phyloP scores from a whole-genome alignment of 2,797 vertebrate species.

The Argentina silus region DNA sequence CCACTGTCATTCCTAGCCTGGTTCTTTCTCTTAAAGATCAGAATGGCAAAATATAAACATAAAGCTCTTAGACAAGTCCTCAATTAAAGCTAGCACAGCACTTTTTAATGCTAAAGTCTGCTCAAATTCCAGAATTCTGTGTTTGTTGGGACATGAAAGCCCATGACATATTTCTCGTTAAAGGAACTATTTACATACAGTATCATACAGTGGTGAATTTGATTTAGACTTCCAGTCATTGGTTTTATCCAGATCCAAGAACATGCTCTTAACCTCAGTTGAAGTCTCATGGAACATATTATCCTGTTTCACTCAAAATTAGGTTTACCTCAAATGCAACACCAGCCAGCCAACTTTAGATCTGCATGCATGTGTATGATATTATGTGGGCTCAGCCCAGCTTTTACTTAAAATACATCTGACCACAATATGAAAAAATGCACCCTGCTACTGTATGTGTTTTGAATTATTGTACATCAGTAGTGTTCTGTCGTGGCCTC shows the following conservation, averaged over 20 bases:
- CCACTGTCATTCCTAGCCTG: conserved; percentile 6
- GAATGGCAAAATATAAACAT: not conserved
- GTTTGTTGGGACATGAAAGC: conserved; percentile 41
- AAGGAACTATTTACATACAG: conserved; percentile 49
- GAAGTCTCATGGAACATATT: conserved; percentile 63
- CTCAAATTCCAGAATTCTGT: conserved; percentile 42
- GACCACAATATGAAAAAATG: conserved; percentile 50
- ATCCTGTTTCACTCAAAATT: conserved; percentile 66
- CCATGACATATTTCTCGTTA: conserved; percentile 28
- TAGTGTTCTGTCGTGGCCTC: conserved; percentile 25
- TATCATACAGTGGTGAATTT: conserved; percentile 30
- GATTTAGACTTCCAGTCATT: conserved; percentile 42
- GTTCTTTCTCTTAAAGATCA: conserved; percentile 14
- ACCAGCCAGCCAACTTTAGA: conserved; percentile 57
- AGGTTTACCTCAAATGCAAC: conserved; percentile 62
- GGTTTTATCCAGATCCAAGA: conserved; percentile 51
- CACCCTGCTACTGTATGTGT: conserved; percentile 56
- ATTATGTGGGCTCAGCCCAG: conserved; percentile 63
- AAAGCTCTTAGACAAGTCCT: conserved; percentile 13
- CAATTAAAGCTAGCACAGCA: conserved; percentile 30
- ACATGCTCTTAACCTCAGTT: conserved; percentile 55
- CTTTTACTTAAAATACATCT: conserved; percentile 57
- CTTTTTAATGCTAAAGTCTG: not conserved
- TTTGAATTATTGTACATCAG: conserved; percentile 54
- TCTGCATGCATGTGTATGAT: conserved; percentile 62